phyloP scores from a whole-genome alignment of 1,140 invertebrate species.

The Drosophila mayri region DNA sequence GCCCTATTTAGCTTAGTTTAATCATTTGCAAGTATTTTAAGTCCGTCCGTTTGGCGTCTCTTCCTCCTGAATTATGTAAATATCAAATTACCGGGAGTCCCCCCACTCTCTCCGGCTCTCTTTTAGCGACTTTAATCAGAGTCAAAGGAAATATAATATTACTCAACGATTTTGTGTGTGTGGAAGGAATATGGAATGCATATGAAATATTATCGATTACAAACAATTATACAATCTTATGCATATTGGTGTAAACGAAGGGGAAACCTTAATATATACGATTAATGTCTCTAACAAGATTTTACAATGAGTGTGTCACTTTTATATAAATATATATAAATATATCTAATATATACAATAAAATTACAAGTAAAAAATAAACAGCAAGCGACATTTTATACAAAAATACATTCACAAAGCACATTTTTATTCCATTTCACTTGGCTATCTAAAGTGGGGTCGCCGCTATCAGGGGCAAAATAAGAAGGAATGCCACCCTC shows the following conservation, averaged over 20 bases:
- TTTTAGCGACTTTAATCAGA: slow-evolving; percentile 19
- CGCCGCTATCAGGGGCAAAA: slow-evolving; percentile 10
- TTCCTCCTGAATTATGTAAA: slow-evolving; percentile 52
- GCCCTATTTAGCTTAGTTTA: slow-evolving; percentile 71
- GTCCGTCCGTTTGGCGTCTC: slow-evolving; percentile 21
- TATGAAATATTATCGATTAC: slow-evolving; percentile 51
- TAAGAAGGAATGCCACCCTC: slow-evolving; percentile 36
- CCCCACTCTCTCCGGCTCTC: slow-evolving; percentile 8
- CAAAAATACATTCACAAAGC: slow-evolving; percentile 42
- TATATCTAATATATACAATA: slow-evolving; percentile 73
- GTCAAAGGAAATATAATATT: slow-evolving; percentile 29
- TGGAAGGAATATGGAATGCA: slow-evolving; percentile 42
- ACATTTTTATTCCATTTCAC: slow-evolving; percentile 38
- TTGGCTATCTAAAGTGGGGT: slow-evolving; percentile 17
- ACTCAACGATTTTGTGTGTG: slow-evolving; percentile 50
- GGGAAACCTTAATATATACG: slow-evolving; percentile 42
- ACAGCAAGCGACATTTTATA: slow-evolving; percentile 71
- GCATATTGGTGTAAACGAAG: slow-evolving; percentile 45
- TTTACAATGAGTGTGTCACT: slow-evolving; percentile 82
- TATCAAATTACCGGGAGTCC: slow-evolving; percentile 33
- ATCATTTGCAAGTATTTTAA: slow-evolving; percentile 75
- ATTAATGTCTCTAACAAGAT: slow-evolving; percentile 81
- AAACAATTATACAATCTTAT: slow-evolving; percentile 49
- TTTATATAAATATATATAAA: slow-evolving; percentile 75
- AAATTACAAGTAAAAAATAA: slow-evolving; percentile 68